A percentile compares a stretch with the other conserved stretches of the same genome.
phyloP scores from a whole-genome alignment of 2,797 vertebrate genomes.

The Chromobotia macracanthus region DNA sequence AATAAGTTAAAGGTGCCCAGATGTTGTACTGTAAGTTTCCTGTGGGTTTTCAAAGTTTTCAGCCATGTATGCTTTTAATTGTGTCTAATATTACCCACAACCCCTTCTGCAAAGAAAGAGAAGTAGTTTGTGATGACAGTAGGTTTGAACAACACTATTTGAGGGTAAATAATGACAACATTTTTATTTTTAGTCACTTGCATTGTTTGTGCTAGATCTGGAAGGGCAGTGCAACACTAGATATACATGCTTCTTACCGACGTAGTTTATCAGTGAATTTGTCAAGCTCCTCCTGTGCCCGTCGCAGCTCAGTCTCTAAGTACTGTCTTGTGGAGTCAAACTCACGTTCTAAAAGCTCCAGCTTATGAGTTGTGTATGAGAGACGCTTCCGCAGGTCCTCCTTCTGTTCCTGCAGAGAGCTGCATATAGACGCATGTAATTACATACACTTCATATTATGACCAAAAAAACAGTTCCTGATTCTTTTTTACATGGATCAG shows the following conservation, averaged over 20 bases:
- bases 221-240: no score
- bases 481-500: neutral
- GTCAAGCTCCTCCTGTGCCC: slow-evolving; percentile 96
- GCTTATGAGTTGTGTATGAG: slow-evolving; percentile 94
- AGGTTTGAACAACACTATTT: no score
- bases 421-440: slow-evolving; percentile 66
- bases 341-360: slow-evolving; percentile 95
- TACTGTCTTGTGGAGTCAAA: slow-evolving; percentile 95
- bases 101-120: no score
- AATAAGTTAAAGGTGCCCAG: no score
- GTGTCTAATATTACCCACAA: no score
- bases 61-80: no score
- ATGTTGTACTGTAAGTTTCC: no score
- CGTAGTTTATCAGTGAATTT: slow-evolving; percentile 96
- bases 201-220: no score
- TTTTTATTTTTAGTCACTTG: no score
- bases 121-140: no score
- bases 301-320: slow-evolving; percentile 93
- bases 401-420: slow-evolving; percentile 96
- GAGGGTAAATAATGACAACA: no score
- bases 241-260: slow-evolving; percentile 73
- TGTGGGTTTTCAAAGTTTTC: no score
- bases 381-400: slow-evolving; percentile 95
- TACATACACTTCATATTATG: slow-evolving; percentile 12
- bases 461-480: neutral